Evolutionary conservation across 2,888 invertebrate genomes (phyloP), one percentile per base, ranked within the genome.

Genomic region (Rhingia campestris): DNA sequence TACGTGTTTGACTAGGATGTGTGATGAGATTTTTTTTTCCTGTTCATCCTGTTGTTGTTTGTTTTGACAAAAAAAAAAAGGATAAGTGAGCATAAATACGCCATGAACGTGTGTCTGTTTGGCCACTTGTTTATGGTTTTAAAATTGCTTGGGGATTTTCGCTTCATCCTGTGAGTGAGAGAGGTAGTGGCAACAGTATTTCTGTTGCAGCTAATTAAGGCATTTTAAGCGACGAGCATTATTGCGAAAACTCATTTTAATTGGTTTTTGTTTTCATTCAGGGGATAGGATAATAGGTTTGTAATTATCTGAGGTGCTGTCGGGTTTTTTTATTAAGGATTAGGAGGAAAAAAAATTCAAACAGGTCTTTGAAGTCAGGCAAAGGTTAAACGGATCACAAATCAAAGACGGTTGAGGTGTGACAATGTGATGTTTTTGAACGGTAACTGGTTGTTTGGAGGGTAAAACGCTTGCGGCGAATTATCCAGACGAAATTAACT

Each of bases 161-260:
- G 35, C 54, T 22, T 35, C 32, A 49, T 61, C 33, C 49, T 51
- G 66, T 39, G 37, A 41, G 14, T 32, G 64, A 9, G 58, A 9
- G 12, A 39, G 10, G 53, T 12, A n/a, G 45, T 10, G 54, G 30
- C 30, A 56, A 35, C 14, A n/a, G 14, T 41, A 58, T 61, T 74
- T 61, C 67, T 69, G 37, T 37, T 37, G 41, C 37, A 64, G 70
- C 80, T 80, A 80, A 84, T 84, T 84, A 84, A 74, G 80, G 61
- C 43, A 84, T 80, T 84, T 70, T 74, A 69, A 76, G 64, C 64
- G 22, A 22, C 63, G 51, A 74, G 69, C 73, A 45, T n/a, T 56
- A 76, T 70, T 59, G 64, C 39, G 43, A 37, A 67, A 72, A 77
- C 70, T 77, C 72, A 77, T 82, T 81, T 82, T 82, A 73, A 82